These are phyloP conservation scores for Nycticryphes semicollaris DNA, from an alignment of 2,113 vertebrate species.

Conservation along the genomic window DNA sequence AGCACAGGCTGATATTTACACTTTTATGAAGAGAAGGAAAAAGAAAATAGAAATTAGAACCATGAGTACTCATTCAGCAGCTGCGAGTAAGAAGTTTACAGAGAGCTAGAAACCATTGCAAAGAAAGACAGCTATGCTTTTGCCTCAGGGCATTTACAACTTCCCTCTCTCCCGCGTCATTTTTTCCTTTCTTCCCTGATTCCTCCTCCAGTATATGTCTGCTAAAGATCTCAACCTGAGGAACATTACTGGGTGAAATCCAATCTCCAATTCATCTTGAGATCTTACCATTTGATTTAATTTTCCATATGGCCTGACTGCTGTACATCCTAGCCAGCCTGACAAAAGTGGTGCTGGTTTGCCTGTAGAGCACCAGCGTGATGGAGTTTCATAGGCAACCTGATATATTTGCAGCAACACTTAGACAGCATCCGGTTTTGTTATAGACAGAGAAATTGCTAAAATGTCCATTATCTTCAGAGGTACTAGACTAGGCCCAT, in stretches of 20 bases:
- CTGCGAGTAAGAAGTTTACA: not conserved
- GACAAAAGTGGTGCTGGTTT: not conserved
- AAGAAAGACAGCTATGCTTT: not conserved
- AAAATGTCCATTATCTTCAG: conserved; percentile 19
- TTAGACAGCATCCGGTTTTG: not conserved
- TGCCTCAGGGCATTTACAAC: not conserved
- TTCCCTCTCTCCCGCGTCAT: not conserved
- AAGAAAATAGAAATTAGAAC: not conserved
- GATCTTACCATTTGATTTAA: not conserved
- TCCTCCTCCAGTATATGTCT: not conserved
- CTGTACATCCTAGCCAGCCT: not conserved
- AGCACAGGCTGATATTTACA: not conserved
- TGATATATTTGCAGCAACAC: not conserved
- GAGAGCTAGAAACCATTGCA: not conserved
- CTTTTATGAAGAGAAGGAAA: not conserved
- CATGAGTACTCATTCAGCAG: not conserved
- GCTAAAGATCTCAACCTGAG: conserved; percentile 7
- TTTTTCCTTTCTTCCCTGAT: not conserved
- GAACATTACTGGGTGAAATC: conserved; percentile 14
- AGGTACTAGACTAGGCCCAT: not conserved
- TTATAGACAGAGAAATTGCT: not conserved
- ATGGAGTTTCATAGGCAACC: not conserved
- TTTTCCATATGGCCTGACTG: not conserved
- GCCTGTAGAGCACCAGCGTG: not conserved
- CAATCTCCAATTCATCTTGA: not conserved